A percentile compares a stretch with the other conserved stretches of the same genome.
Conservation (phyloP, 2,113 vertebrate species). For the Candoia aspera region DNA sequence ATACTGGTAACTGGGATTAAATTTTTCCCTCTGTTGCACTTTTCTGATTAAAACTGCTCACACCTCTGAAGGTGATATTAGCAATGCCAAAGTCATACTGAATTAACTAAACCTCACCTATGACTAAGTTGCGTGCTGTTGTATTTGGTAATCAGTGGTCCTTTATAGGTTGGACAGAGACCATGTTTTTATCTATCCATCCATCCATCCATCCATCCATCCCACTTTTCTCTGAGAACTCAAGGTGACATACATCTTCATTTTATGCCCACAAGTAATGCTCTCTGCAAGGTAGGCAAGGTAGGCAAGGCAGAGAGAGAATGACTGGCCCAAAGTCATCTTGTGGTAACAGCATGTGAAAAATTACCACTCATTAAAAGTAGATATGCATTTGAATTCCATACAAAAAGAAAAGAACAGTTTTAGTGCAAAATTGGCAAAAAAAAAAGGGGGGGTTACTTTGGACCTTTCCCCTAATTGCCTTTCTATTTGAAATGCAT, state of each 20-base stretch:
- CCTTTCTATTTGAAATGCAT: neutral
- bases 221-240: neutral
- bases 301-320: neutral
- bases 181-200: neutral
- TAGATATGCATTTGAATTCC: neutral
- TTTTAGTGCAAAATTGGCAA: neutral
- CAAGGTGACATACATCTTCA: neutral
- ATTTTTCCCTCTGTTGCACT: neutral
- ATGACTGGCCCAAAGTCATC: neutral
- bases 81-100: neutral
- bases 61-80: neutral
- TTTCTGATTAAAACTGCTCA: neutral
- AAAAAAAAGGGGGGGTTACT: neutral
- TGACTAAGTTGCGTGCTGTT: neutral
- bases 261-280: neutral
- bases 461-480: neutral
- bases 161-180: neutral
- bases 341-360: neutral
- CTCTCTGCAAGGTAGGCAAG: neutral
- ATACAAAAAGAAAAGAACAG: neutral
- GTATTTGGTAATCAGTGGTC: neutral
- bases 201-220: too few species aligned
- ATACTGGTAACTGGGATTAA: neutral
- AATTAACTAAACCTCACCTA: neutral
- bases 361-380: neutral